A percentile compares a stretch with the other conserved stretches of the same genome.
phyloP scores from a whole-genome alignment of 2,888 invertebrate species.

The Tipula unca region DNA sequence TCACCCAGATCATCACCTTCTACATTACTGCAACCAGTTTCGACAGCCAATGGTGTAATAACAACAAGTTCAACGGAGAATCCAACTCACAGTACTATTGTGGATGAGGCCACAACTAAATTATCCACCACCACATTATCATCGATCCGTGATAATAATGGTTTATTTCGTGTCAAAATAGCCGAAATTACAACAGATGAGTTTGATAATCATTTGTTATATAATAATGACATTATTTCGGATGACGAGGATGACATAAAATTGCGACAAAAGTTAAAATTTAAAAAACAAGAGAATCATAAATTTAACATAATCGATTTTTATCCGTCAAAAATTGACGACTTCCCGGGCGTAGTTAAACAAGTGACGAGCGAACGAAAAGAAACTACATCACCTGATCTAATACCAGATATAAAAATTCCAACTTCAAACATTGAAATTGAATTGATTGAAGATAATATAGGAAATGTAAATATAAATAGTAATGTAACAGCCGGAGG shows the following conservation, averaged over 20 bases:
- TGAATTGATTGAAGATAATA: slow-evolving; percentile 26
- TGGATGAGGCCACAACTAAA: background rate
- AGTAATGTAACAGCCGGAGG: background rate
- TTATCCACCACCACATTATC: slow-evolving; percentile 16
- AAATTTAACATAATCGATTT: slow-evolving; percentile 39
- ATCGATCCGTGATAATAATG: slow-evolving; percentile 28
- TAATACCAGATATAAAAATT: slow-evolving; percentile 24
- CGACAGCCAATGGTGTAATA: slow-evolving; percentile 26
- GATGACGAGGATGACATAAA: slow-evolving; percentile 15
- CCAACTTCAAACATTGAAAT: slow-evolving; percentile 28
- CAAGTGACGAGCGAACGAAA: slow-evolving; percentile 27
- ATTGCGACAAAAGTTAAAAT: background rate
- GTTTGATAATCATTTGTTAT: slow-evolving; percentile 25
- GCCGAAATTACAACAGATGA: slow-evolving; percentile 33
- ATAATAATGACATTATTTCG: background rate
- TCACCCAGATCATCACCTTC: background rate
- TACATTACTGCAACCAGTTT: slow-evolving; percentile 15
- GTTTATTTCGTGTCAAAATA: slow-evolving; percentile 36
- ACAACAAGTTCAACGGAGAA: slow-evolving; percentile 9
- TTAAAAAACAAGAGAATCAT: slow-evolving; percentile 24
- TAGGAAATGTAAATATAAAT: slow-evolving; percentile 16
- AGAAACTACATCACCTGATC: slow-evolving; percentile 26
- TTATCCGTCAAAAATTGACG: slow-evolving; percentile 37
- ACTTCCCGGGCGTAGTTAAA: slow-evolving; percentile 34
- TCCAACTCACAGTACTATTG: background rate